These are phyloP conservation scores for Coluber constrictor DNA, from an alignment of 2,797 vertebrate species.

Conservation along the genomic window DNA sequence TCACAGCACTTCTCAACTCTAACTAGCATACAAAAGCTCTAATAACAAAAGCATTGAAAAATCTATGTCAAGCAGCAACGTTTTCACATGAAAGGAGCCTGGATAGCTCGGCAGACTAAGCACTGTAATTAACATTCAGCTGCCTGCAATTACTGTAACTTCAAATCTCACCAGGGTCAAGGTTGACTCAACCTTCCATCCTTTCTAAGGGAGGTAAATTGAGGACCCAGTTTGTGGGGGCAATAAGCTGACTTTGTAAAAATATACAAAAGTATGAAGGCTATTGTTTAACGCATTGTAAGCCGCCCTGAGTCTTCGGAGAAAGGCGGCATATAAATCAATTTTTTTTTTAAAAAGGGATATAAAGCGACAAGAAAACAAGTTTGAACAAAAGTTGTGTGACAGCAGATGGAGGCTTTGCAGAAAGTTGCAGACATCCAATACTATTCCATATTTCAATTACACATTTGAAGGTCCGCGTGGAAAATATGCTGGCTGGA, in stretches of 20 bases:
- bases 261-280: no score
- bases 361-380: background rate
- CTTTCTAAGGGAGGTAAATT: no score
- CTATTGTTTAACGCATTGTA: no score
- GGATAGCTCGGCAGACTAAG: no score
- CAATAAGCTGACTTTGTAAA: no score
- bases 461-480: constrained; percentile 35
- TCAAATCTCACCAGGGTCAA: no score
- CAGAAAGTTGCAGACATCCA: constrained; percentile 4
- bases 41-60: constrained; percentile 9
- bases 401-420: background rate
- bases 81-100: constrained; percentile 3
- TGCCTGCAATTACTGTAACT: no score
- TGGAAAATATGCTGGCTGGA: constrained; percentile 34
- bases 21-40: constrained; percentile 8
- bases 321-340: no score
- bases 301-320: no score
- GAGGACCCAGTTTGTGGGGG: no score
- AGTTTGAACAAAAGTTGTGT: background rate
- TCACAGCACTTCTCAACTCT: background rate
- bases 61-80: background rate
- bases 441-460: constrained; percentile 35
- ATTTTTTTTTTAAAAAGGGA: background rate
- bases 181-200: no score
- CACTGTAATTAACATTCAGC: no score